Base-by-base conservation (phyloP, 2,888 invertebrate species). In the Eumacrocentrus americanus region DNA sequence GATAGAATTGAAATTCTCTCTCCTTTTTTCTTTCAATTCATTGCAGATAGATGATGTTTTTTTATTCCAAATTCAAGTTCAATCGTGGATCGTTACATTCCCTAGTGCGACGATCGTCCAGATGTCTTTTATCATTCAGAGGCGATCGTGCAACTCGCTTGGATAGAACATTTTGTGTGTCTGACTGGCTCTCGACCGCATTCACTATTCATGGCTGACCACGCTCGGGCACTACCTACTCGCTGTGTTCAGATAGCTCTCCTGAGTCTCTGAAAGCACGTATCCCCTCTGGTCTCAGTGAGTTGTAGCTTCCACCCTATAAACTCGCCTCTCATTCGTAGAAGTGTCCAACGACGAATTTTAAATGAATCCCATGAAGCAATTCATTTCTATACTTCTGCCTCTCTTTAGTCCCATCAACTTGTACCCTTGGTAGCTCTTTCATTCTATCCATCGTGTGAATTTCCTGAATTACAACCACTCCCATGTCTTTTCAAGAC, bases 121-220 rank as follows among this genome's bases (percentile, higher is more conserved):
- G 4, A 34, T 35, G 16, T 51, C 22, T 9, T 51, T 22, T 37
- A n/a, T 5, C 6, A 34, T 20, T 29, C 14, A 18, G 9, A 6
- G 11, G 18, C 6, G 25, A 53, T 40, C 47, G 38, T 38, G 47
- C 40, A 37, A 22, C 35, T 59, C 16, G 48, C 16, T 18, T 23
- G 22, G 38, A 38, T 47, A 48, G 29, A 40, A 53, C 52, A 38
- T 55, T 63, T 60, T 58, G n/a, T n/a, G 40, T 48, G 57, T 58
- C 63, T 48, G 63, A 65, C 63, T 60, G 54, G 46, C 35, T 59
- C 60, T 54, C 60, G 58, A 62, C 62, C 57, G 48, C 67, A 63
- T 63, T 58, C 51, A 67, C 67, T 65, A 62, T 65, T 65, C 63
- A 65, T 52, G 60, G 57, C 63, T 46, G 65, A 61, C 61, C 63